These are phyloP conservation scores for Sphinx pinastri DNA, from an alignment of 2,888 invertebrate genomes.

Conservation along the genomic window DNA sequence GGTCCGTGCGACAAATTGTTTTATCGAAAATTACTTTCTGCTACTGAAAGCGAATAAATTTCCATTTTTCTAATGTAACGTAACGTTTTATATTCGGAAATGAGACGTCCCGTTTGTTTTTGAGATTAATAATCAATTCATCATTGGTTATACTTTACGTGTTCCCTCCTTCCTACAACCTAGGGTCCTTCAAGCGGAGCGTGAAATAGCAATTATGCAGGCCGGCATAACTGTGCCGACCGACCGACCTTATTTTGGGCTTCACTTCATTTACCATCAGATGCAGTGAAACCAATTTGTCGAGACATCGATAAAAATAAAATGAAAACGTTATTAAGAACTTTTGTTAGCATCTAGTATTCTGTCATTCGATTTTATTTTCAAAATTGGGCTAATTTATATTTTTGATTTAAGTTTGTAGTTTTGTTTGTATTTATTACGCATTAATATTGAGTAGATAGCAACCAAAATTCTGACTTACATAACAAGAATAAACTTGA, in stretches of 20 bases:
- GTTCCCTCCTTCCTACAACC: too few species aligned
- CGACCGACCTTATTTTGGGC: too few species aligned
- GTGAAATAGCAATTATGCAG: too few species aligned
- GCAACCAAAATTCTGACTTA: background rate
- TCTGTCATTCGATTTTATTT: background rate
- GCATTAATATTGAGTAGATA: background rate
- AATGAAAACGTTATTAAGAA: too few species aligned
- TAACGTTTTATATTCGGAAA: slow-evolving; percentile 40
- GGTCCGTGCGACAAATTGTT: slow-evolving; percentile 78
- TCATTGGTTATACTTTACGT: too few species aligned
- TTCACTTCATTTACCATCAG: too few species aligned
- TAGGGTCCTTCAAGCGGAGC: too few species aligned
- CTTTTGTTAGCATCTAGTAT: too few species aligned
- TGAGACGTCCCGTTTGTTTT: slow-evolving; percentile 4
- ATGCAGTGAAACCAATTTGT: too few species aligned
- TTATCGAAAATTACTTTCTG: slow-evolving; percentile 82
- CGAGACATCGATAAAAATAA: too few species aligned
- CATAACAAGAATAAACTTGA: background rate
- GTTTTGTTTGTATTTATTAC: background rate
- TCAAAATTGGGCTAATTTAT: background rate
- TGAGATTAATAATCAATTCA: background rate
- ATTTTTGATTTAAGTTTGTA: too few species aligned
- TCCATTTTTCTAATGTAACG: slow-evolving; percentile 76
- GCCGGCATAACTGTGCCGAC: too few species aligned
- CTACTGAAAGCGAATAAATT: slow-evolving; percentile 65